Evolutionary conservation across 2,797 vertebrate species (phyloP).

Genomic region (Hyperoplus immaculatus): DNA sequence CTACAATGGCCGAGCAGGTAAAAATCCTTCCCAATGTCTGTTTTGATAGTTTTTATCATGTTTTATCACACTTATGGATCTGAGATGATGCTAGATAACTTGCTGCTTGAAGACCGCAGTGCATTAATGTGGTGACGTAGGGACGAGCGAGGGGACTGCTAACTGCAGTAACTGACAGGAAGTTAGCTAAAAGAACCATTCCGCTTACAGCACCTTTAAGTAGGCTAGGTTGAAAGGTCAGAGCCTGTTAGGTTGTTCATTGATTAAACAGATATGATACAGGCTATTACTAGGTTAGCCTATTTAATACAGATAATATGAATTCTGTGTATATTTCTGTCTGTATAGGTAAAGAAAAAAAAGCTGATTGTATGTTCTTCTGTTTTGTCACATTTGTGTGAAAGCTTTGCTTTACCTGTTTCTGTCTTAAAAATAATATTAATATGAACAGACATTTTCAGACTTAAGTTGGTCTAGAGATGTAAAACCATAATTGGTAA

Average conservation of each 20-base stretch:
- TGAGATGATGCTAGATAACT: too few species aligned
- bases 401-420: neutral
- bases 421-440: neutral
- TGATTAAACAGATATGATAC: neutral
- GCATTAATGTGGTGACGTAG: too few species aligned
- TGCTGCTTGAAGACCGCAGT: too few species aligned
- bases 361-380: neutral
- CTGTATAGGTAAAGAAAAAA: neutral
- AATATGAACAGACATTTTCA: neutral
- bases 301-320: neutral
- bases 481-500: neutral
- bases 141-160: too few species aligned
- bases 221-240: neutral
- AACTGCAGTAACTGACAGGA: too few species aligned
- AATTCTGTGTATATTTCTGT: neutral
- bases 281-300: too few species aligned
- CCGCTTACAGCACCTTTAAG: too few species aligned
- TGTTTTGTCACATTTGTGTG: neutral
- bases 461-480: neutral
- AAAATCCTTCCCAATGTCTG: too few species aligned
- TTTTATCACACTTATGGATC: too few species aligned
- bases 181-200: too few species aligned
- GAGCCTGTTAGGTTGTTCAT: neutral
- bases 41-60: too few species aligned
- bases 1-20: too few species aligned